Conservation (phyloP, 2,888 invertebrate species). For the Agrochola lychnidis region DNA sequence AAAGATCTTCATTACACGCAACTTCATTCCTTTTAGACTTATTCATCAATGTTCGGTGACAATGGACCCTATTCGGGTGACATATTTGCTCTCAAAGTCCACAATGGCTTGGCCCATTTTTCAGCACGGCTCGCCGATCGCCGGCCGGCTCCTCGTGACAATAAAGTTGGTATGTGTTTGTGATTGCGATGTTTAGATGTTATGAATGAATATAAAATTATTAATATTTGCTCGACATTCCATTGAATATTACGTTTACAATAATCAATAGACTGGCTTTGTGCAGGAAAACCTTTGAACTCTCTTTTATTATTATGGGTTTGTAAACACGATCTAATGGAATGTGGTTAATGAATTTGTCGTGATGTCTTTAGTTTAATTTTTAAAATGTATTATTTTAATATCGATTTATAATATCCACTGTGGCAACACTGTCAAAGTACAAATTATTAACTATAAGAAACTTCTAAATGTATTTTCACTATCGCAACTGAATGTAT, state of each 20-base stretch:
- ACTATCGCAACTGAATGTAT: no score
- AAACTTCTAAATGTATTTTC: no score
- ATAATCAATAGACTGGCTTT: slow-evolving; percentile 22
- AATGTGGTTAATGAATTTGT: not conserved
- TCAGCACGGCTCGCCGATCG: slow-evolving; percentile 18
- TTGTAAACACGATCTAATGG: not conserved
- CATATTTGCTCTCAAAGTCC: slow-evolving; percentile 58
- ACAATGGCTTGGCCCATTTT: slow-evolving; percentile 54
- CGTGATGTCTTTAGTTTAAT: no score
- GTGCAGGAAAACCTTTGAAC: not conserved
- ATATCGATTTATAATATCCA: no score
- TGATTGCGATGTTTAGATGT: slow-evolving; percentile 38
- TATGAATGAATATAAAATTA: slow-evolving; percentile 7
- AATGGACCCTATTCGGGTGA: slow-evolving; percentile 57
- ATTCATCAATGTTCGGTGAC: slow-evolving; percentile 60
- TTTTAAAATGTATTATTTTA: no score
- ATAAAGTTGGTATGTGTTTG: slow-evolving; percentile 48
- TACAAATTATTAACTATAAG: no score
- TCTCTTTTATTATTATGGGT: not conserved
- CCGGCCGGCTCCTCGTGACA: slow-evolving; percentile 6
- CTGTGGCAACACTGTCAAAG: no score
- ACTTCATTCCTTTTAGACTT: slow-evolving; percentile 48
- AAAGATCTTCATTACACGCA: slow-evolving; percentile 52
- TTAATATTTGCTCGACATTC: slow-evolving; percentile 39
- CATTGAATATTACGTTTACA: slow-evolving; percentile 28